These are phyloP conservation scores for Prionace glauca DNA, from an alignment of 2,797 vertebrate genomes.

Conservation along the genomic window DNA sequence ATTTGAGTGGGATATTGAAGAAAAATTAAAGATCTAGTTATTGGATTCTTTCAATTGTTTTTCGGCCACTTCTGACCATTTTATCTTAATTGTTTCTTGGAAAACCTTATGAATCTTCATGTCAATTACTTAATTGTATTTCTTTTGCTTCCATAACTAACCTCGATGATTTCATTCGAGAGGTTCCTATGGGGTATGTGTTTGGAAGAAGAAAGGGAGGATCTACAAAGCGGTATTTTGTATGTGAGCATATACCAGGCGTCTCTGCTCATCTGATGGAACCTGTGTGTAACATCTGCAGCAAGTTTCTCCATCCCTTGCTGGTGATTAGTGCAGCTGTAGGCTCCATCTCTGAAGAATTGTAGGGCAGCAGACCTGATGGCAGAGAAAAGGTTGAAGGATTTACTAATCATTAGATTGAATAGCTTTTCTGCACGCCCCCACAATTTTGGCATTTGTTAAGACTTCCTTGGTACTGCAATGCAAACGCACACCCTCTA, in stretches of 20 bases:
- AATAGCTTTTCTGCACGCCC: neutral
- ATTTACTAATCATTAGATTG: neutral
- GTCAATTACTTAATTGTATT: neutral
- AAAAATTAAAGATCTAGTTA: neutral
- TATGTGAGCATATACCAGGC: no score
- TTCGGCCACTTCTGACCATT: neutral
- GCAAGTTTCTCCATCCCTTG: neutral
- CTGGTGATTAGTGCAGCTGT: no score
- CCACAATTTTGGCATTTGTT: neutral
- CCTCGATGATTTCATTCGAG: neutral
- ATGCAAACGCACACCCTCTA: neutral
- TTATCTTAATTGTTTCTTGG: neutral
- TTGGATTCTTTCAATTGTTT: neutral
- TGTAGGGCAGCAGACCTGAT: neutral
- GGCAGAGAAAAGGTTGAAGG: neutral
- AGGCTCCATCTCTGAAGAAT: neutral
- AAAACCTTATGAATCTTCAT: neutral
- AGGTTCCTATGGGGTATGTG: neutral
- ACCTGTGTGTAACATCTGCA: neutral
- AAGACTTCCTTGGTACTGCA: neutral
- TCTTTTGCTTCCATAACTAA: neutral
- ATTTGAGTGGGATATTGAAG: neutral
- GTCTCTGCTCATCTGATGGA: neutral
- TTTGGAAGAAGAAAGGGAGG: neutral
- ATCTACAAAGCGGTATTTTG: neutral